Conservation (phyloP, 1,140 invertebrate genomes). For the Drosophila murphyi region DNA sequence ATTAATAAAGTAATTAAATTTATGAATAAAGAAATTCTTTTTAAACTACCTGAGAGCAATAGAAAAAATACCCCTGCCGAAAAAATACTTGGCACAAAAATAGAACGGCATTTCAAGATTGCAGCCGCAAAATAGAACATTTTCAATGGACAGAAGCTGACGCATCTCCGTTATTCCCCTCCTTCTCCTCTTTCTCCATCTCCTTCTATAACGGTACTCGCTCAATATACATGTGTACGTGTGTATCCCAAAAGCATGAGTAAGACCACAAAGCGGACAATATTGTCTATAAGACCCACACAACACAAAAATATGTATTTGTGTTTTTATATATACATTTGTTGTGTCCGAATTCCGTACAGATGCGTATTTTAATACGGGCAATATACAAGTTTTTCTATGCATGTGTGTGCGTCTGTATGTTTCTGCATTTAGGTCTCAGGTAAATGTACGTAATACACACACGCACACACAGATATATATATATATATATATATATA, state of each 20-base stretch:
- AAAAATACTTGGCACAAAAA: conserved; percentile 28
- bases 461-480: neutral
- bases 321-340: neutral
- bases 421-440: conserved; percentile 9
- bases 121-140: neutral
- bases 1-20: too few relatives aligned
- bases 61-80: too few relatives aligned
- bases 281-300: neutral
- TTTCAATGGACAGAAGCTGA: conserved; percentile 3
- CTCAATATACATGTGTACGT: conserved; percentile 10
- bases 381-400: too few relatives aligned
- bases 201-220: neutral
- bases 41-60: too few relatives aligned
- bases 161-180: neutral
- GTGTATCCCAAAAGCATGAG: neutral
- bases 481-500: too few relatives aligned
- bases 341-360: conserved; percentile 3
- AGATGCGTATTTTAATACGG: conserved; percentile 10
- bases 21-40: too few relatives aligned
- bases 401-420: neutral
- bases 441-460: conserved; percentile 10
- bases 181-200: too few relatives aligned
- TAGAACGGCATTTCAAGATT: conserved; percentile 35
- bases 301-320: neutral
- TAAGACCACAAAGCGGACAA: neutral